Base-by-base conservation (phyloP, 2,797 vertebrate genomes). In the Moxostoma hubbsi region DNA sequence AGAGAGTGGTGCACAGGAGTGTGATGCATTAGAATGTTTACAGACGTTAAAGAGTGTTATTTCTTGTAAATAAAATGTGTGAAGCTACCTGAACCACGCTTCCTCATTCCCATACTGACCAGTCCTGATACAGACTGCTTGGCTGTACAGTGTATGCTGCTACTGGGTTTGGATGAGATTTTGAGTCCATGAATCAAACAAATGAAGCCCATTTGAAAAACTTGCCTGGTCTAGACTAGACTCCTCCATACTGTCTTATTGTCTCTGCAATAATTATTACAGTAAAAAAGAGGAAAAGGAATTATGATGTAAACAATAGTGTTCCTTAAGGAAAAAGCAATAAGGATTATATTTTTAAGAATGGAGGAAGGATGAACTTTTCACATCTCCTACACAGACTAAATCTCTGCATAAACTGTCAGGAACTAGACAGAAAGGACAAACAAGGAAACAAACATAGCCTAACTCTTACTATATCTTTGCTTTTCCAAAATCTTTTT, bases 161-260 rank as follows among this genome's bases (percentile, higher is more conserved):
- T 93, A 85, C 92, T 92, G 87, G 87, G 82, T 85, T 92, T 93
- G 91, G 90, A 91, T 85, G 79, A 86, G 88, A 87, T 89, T 88
- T 89, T 87, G 81, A 92, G 86, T 87, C 88, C 68, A 75, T 77
- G 82, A 91, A 83, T 83, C 88, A 92, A 90, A 92, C 85, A 85
- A 87, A 92, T 90, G 85, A 87, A 83, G 82, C 49, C 79, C 73
- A 79, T 80, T 79, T 83, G 69, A 83, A 77, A 83, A 57, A 70
- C n/a, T 45, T 67, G 61, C 83, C 86, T 85, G 80, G 76, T 75
- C 82, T 77, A 63, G 79, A 85, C 79, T 66, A 75, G 72, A 75
- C 68, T 83, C 61, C 76, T 74, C 72, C 58, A 66, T 65, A 70
- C 54, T 53, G 67, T 70, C 81, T 83, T 80, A 79, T 80, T 73